Evolutionary conservation across 2,113 vertebrate species (phyloP).

Genomic region (Willisornis vidua): DNA sequence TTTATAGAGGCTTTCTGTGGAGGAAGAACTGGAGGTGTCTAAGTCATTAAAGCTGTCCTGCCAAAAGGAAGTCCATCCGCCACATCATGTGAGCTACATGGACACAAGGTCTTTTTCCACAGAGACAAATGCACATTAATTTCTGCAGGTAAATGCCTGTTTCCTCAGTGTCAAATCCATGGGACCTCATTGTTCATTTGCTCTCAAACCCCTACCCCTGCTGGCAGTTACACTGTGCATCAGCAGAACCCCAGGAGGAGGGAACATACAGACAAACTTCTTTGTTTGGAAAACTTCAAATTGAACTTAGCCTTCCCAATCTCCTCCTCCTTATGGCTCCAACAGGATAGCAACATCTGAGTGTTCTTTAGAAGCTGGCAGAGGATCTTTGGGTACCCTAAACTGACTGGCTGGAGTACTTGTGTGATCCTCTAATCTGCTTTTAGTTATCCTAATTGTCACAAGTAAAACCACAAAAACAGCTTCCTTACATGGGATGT

Average conservation of each 20-base stretch:
- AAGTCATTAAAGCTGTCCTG: not conserved
- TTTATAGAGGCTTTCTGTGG: not conserved
- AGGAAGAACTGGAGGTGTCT: not conserved
- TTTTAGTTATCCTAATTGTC: not conserved
- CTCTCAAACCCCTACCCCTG: not conserved
- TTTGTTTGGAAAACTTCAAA: not conserved
- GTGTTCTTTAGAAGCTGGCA: not conserved
- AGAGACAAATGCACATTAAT: not conserved
- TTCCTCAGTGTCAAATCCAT: not conserved
- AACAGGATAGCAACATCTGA: not conserved
- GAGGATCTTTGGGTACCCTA: not conserved
- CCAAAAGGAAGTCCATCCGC: not conserved
- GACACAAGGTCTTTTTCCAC: fast-evolving
- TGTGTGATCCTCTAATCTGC: not conserved
- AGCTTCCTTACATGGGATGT: not conserved
- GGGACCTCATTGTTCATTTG: fast-evolving
- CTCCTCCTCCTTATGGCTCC: not conserved
- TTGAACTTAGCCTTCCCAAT: not conserved
- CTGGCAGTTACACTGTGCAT: not conserved
- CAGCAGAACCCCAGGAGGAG: not conserved
- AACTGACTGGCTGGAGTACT: not conserved
- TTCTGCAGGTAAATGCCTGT: not conserved
- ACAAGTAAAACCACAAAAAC: not conserved
- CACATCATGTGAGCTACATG: fast-evolving
- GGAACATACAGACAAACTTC: not conserved